Evolutionary conservation across 2,888 invertebrate genomes (phyloP).

Genomic region (Papilio protenor): DNA sequence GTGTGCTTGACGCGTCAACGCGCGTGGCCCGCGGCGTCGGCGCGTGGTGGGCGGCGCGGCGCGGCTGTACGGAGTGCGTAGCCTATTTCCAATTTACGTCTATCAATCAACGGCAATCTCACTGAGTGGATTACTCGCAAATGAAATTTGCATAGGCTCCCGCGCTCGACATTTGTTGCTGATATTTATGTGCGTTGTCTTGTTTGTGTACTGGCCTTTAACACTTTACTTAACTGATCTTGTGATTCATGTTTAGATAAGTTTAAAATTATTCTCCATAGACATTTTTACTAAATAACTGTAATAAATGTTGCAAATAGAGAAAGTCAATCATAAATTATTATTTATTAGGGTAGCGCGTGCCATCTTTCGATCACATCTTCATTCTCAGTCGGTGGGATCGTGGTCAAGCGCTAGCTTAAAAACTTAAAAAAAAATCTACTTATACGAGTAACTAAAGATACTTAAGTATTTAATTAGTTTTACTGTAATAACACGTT

Average conservation of each 20-base stretch:
- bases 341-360: too few relatives aligned
- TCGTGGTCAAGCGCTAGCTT: too few relatives aligned
- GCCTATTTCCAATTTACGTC: constrained; percentile 88
- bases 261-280: background rate
- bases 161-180: constrained; percentile 65
- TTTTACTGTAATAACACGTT: background rate
- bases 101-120: constrained; percentile 89
- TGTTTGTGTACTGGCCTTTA: constrained; percentile 23
- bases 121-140: constrained; percentile 88
- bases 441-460: background rate
- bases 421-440: too few relatives aligned
- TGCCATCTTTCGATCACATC: too few relatives aligned
- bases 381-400: too few relatives aligned
- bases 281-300: too few relatives aligned
- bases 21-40: background rate
- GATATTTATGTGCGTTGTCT: constrained; percentile 60
- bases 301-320: too few relatives aligned
- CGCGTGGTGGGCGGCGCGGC: constrained; percentile 25
- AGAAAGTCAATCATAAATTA: too few relatives aligned
- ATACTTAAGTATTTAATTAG: background rate
- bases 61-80: constrained; percentile 56
- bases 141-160: constrained; percentile 88
- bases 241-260: background rate
- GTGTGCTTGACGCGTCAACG: constrained; percentile 20
- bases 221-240: constrained; percentile 17